phyloP scores from a whole-genome alignment of 2,113 vertebrate species.

The Acinonyx jubatus region DNA sequence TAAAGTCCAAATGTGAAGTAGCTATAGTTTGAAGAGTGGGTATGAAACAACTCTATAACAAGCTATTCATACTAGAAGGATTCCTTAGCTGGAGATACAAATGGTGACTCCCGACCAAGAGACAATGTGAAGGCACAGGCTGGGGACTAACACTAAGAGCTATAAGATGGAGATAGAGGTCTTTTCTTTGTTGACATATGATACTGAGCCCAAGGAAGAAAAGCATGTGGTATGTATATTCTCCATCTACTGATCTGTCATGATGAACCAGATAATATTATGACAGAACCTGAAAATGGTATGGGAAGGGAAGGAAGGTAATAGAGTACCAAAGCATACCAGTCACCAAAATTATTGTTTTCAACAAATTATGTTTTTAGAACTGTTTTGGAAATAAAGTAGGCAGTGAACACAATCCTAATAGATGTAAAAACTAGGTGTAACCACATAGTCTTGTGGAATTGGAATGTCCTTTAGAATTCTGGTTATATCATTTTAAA shows the following conservation, averaged over 20 bases:
- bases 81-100: background rate
- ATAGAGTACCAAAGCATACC: background rate
- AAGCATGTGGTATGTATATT: background rate
- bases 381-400: conserved; percentile 42
- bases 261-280: conserved; percentile 31
- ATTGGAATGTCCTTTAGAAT: background rate
- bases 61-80: background rate
- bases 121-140: background rate
- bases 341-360: background rate
- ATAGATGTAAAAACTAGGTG: background rate
- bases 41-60: background rate
- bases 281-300: conserved; percentile 34
- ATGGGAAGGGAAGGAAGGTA: background rate
- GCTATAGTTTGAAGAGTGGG: background rate
- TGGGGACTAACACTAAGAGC: background rate
- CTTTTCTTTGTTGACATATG: background rate
- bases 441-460: background rate
- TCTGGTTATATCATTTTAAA: background rate
- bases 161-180: background rate
- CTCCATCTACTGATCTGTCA: background rate
- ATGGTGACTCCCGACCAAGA: conserved; percentile 1
- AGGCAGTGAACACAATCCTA: background rate
- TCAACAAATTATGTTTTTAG: conserved; percentile 3
- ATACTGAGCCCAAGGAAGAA: background rate
- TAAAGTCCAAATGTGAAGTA: background rate